Evolutionary conservation across 2,797 vertebrate species (phyloP).

Genomic region (Acrossocheilus fasciatus): DNA sequence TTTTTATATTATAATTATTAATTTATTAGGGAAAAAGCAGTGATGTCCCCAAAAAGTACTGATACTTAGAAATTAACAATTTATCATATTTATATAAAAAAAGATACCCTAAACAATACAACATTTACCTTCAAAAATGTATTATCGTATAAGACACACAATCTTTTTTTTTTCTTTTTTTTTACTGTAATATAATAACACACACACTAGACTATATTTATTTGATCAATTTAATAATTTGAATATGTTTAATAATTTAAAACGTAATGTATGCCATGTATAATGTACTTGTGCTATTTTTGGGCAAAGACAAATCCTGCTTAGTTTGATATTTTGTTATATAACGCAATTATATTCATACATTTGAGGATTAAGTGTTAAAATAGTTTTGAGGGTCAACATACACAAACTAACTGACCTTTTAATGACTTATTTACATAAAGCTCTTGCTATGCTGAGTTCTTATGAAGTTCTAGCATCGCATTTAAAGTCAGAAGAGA

Average conservation of each 20-base stretch:
- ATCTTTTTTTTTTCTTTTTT: too few relatives aligned
- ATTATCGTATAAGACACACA: background rate
- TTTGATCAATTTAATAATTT: background rate
- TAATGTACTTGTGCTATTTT: background rate
- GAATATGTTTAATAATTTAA: background rate
- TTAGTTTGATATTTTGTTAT: background rate
- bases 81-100: background rate
- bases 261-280: background rate
- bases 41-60: background rate
- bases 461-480: background rate
- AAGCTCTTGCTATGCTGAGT: background rate
- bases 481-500: constrained; percentile 40
- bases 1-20: background rate
- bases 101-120: background rate
- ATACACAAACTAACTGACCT: too few relatives aligned
- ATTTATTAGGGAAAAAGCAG: background rate
- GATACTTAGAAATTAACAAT: background rate
- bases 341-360: background rate
- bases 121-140: background rate
- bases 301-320: background rate
- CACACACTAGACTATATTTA: background rate
- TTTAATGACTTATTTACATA: background rate
- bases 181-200: background rate
- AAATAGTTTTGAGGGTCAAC: background rate
- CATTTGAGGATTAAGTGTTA: background rate